Evolutionary conservation across 2,888 invertebrate genomes (phyloP), one percentile per base, ranked within the genome.

Genomic region (Latrodectus elegans): DNA sequence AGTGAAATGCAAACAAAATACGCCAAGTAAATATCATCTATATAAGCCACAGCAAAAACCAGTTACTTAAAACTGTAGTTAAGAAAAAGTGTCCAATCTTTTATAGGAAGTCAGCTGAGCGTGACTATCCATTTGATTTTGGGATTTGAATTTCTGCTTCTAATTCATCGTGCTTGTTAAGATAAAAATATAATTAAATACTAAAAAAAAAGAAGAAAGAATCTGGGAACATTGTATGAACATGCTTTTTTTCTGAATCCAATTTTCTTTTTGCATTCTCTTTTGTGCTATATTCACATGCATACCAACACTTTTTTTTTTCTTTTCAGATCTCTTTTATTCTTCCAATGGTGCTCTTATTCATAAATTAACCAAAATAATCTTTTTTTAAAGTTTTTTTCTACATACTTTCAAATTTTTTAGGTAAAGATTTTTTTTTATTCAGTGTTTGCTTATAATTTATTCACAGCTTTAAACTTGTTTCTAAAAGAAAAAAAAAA

Each of bases 331-430:
- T 55, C 49, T 71, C 71, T n/a, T 53, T 51, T 15, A 67, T 60
- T 51, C 67, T 52, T 77, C 60, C 65, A 64, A 49, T 71, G 73
- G 80, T 77, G 60, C 75, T 87, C 60, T n/a, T 60, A n/a, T 60
- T 60, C 81, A 81, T 81, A 87, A 87, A 87, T 87, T 87, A 87
- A 87, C 86, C 81, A 55, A 77, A 55, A 81, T 81, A 81, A 81
- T 81, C 76, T 87, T 81, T 85, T 86, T 86, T 76, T 38, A 38
- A 38, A 38, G 38, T 38, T 38, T 38, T 38, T 68, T 26, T 68
- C 8, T 71, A 55, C 75, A 75, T 68, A 53, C 75, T 68, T 68
- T 60, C 53, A 53, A 22, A 15, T 65, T 72, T 67, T 77, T 78
- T 78, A 12, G 12, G 12, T 12, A 60, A 60, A 15, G 60, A 15